Percentiles rank a stretch among this genome's conserved stretches.
These are phyloP conservation scores for Myrmecophaga tridactyla DNA, from an alignment of 2,113 vertebrate genomes.

Conservation along the genomic window DNA sequence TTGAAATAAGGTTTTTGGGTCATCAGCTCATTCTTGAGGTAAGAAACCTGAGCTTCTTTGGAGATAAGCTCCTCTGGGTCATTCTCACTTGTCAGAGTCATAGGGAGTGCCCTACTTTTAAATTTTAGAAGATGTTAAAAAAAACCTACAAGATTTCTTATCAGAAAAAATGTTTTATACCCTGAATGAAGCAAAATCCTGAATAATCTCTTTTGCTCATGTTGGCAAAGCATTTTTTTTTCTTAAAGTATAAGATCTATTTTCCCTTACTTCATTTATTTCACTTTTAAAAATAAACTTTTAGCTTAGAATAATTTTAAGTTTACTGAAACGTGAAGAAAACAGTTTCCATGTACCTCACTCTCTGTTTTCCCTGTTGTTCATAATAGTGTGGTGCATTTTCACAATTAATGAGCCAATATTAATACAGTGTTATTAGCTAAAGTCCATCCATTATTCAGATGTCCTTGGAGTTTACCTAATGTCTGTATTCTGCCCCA, in stretches of 20 bases:
- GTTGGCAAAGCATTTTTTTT: not conserved
- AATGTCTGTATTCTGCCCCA: not conserved
- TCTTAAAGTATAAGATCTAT: not conserved
- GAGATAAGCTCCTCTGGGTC: slow-evolving; percentile 55
- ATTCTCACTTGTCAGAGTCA: slow-evolving; percentile 21
- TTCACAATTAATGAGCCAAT: not conserved
- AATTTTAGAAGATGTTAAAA: not conserved
- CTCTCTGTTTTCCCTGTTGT: not conserved
- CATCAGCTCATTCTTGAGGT: slow-evolving; percentile 41
- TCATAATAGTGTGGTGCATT: not conserved
- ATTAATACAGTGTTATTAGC: not conserved
- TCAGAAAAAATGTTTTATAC: slow-evolving; percentile 25
- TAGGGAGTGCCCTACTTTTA: slow-evolving; percentile 61
- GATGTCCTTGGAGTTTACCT: not conserved
- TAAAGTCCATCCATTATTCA: not conserved
- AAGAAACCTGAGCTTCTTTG: slow-evolving; percentile 43
- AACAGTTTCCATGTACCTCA: not conserved
- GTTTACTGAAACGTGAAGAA: not conserved
- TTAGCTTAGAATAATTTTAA: not conserved
- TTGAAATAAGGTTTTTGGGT: slow-evolving; percentile 73
- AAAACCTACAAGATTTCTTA: not conserved
- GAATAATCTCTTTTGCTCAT: not conserved
- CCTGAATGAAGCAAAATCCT: not conserved
- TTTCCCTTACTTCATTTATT: slow-evolving; percentile 11
- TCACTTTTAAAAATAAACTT: not conserved